A percentile compares a stretch with the other conserved stretches of the same genome.
phyloP scores from a whole-genome alignment of 2,888 invertebrate genomes.

The Seira musarum region DNA sequence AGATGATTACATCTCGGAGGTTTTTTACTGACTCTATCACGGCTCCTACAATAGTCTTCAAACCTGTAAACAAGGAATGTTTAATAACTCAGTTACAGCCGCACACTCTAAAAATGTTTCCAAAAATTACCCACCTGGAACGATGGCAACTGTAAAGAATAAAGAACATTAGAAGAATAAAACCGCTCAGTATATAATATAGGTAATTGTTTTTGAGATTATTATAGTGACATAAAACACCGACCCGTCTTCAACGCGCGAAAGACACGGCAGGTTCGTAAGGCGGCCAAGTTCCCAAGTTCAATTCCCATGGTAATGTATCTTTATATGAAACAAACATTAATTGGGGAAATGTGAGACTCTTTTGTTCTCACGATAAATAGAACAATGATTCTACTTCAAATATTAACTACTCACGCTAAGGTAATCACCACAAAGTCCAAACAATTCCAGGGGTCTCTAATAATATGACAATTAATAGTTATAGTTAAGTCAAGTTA shows the following conservation, averaged over 20 bases:
- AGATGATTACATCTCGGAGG: conserved; percentile 99
- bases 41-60: conserved; percentile 99
- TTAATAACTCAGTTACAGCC: too few species aligned
- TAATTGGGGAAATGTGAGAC: too few species aligned
- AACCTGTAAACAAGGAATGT: conserved; percentile 79
- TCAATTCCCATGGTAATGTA: conserved; percentile 99
- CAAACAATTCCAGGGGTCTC: conserved; percentile 99
- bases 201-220: too few species aligned
- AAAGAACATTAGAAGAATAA: too few species aligned
- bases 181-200: too few species aligned
- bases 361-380: too few species aligned
- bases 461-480: too few species aligned
- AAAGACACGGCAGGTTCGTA: conserved; percentile 99
- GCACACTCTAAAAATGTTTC: too few species aligned
- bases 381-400: too few species aligned
- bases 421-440: conserved; percentile 99
- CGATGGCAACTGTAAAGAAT: conserved; percentile 98
- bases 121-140: conserved; percentile 99
- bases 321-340: too few species aligned
- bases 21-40: conserved; percentile 99
- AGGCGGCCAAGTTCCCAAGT: conserved; percentile 98
- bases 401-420: conserved; percentile 99
- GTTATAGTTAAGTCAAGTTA: too few species aligned
- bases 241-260: conserved; percentile 99
- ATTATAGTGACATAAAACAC: too few species aligned